Percentiles rank a stretch among this genome's conserved stretches.
Evolutionary conservation across 53 echinoderm and acorn worm genomes (phyloP).

Genomic region (Luidia sarsii): DNA sequence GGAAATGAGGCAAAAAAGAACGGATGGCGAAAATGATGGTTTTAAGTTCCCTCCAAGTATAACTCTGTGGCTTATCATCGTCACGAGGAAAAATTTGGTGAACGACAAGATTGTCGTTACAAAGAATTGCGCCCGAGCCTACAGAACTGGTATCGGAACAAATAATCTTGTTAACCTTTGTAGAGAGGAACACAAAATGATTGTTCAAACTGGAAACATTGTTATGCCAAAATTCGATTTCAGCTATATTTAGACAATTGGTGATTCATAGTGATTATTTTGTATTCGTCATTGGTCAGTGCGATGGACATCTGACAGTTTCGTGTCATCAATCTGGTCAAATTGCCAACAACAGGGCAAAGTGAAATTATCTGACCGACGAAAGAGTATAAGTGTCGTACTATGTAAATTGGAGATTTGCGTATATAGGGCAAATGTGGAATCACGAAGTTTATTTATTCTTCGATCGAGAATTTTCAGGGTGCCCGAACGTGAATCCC

Average conservation of each 20-base stretch:
- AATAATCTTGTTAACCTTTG: too few species aligned
- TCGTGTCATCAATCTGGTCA: too few species aligned
- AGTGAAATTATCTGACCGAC: conserved; percentile 30
- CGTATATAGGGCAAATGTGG: background rate
- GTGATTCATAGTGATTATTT: background rate
- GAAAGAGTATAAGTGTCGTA: background rate
- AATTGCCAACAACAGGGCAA: background rate
- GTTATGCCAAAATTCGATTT: background rate
- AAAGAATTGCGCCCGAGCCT: too few species aligned
- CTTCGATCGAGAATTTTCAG: background rate
- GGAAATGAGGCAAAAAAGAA: background rate
- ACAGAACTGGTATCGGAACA: too few species aligned
- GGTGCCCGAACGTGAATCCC: background rate
- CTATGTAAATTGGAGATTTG: background rate
- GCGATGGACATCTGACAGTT: too few species aligned
- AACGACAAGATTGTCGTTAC: background rate
- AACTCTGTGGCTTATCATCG: too few species aligned
- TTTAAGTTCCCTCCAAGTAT: conserved; percentile 35
- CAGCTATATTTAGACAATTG: background rate
- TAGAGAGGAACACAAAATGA: too few species aligned
- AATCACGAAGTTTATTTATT: background rate
- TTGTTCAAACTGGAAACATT: too few species aligned
- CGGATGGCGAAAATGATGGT: background rate
- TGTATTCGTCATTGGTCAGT: background rate
- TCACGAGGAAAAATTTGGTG: conserved; percentile 47